Evolutionary conservation across 2,113 vertebrate genomes (phyloP).

Genomic region (Pseudopodoces humilis): DNA sequence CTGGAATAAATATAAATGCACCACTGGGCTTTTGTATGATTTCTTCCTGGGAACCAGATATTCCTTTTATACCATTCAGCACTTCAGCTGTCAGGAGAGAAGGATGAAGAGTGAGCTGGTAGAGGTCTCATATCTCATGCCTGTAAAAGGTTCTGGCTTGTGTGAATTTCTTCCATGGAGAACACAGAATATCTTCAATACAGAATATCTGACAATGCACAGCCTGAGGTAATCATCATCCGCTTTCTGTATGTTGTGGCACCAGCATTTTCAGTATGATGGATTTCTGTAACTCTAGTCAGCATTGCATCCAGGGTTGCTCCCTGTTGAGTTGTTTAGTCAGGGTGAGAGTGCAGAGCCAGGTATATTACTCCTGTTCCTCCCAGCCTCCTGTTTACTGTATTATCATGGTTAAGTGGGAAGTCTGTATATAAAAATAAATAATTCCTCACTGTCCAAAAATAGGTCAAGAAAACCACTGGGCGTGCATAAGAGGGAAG

Average conservation of each 20-base stretch:
- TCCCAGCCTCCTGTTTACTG: background rate
- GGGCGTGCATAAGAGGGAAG: background rate
- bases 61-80: background rate
- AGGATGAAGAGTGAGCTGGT: background rate
- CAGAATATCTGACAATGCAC: background rate
- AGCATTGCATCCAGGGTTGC: background rate
- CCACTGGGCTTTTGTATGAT: background rate
- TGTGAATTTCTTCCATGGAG: background rate
- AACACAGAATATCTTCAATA: background rate
- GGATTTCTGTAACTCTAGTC: background rate
- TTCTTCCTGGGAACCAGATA: background rate
- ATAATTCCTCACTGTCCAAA: constrained; percentile 1
- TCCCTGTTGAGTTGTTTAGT: background rate
- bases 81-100: background rate
- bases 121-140: background rate
- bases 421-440: background rate
- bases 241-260: background rate
- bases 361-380: background rate
- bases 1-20: background rate
- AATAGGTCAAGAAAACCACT: constrained; percentile 36
- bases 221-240: background rate
- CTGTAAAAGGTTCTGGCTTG: background rate
- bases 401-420: background rate
- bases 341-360: background rate
- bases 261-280: background rate